phyloP scores from a whole-genome alignment of 2,888 invertebrate species.

The Acrobasis repandana region DNA sequence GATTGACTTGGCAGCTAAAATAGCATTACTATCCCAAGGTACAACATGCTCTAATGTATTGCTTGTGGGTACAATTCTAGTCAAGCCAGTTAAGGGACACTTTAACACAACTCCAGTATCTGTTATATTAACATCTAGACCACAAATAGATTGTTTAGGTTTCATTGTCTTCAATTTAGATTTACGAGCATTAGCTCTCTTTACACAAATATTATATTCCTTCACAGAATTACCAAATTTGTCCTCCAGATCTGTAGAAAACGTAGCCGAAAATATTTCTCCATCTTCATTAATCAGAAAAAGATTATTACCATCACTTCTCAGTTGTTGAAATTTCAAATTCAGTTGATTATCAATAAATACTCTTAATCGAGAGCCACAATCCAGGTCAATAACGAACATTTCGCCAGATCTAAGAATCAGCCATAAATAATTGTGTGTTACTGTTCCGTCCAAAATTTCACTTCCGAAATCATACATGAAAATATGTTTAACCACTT shows the following conservation, averaged over 20 bases:
- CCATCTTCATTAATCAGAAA: conserved; percentile 63
- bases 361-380: conserved; percentile 46
- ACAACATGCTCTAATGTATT: conserved; percentile 43
- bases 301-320: conserved; percentile 39
- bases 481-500: conserved; percentile 24
- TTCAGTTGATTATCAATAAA: conserved; percentile 44
- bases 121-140: conserved; percentile 47
- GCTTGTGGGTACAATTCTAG: conserved; percentile 42
- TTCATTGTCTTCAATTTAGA: conserved; percentile 25
- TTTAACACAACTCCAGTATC: conserved; percentile 41
- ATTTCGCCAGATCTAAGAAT: conserved; percentile 57
- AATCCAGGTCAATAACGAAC: conserved; percentile 48
- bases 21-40: conserved; percentile 53
- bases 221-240: conserved; percentile 42
- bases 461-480: conserved; percentile 46
- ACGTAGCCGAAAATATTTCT: conserved; percentile 50
- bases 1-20: conserved; percentile 48
- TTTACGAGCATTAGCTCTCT: conserved; percentile 40
- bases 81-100: conserved; percentile 59
- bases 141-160: conserved; percentile 38
- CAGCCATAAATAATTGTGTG: conserved; percentile 60
- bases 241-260: conserved; percentile 42
- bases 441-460: conserved; percentile 49
- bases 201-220: conserved; percentile 46
- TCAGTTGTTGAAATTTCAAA: conserved; percentile 53